These are phyloP conservation scores for Xanthia icteritia DNA, from an alignment of 2,888 invertebrate genomes.

Conservation along the genomic window DNA sequence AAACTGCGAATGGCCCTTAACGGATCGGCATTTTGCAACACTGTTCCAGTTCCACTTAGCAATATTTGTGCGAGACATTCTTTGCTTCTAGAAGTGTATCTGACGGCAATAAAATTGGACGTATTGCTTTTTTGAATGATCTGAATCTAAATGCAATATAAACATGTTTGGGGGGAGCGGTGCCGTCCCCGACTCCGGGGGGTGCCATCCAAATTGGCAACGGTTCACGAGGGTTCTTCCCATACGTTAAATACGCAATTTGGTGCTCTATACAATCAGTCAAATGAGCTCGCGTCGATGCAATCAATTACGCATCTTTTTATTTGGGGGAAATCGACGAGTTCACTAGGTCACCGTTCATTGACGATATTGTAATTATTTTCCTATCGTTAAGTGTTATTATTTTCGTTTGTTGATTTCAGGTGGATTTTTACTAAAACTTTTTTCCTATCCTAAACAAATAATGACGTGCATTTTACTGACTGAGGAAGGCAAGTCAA, in stretches of 20 bases:
- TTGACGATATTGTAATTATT: constrained; percentile 58
- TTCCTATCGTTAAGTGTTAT: constrained; percentile 37
- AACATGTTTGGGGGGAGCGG: constrained; percentile 76
- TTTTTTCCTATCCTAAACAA: constrained; percentile 52
- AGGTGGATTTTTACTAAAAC: constrained; percentile 31
- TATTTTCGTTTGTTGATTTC: constrained; percentile 21
- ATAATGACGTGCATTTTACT: constrained; percentile 60
- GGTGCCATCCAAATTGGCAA: constrained; percentile 85
- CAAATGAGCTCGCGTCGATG: constrained; percentile 87
- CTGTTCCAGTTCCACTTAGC: constrained; percentile 67
- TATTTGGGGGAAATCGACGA: constrained; percentile 75
- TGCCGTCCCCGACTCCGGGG: constrained; percentile 73
- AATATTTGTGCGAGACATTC: constrained; percentile 48
- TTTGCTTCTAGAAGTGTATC: constrained; percentile 54
- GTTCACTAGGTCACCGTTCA: constrained; percentile 80
- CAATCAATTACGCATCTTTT: constrained; percentile 89
- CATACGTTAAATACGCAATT: constrained; percentile 90
- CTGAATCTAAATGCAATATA: constrained; percentile 79
- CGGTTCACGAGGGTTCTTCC: constrained; percentile 86
- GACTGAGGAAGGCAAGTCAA: constrained; percentile 18
- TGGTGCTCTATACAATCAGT: constrained; percentile 87
- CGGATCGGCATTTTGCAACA: constrained; percentile 80
- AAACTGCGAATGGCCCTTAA: constrained; percentile 84
- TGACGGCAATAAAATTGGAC: constrained; percentile 59
- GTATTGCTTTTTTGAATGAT: constrained; percentile 79